These are phyloP conservation scores for Cyclopterus lumpus DNA, from an alignment of 2,797 vertebrate genomes.

Conservation along the genomic window DNA sequence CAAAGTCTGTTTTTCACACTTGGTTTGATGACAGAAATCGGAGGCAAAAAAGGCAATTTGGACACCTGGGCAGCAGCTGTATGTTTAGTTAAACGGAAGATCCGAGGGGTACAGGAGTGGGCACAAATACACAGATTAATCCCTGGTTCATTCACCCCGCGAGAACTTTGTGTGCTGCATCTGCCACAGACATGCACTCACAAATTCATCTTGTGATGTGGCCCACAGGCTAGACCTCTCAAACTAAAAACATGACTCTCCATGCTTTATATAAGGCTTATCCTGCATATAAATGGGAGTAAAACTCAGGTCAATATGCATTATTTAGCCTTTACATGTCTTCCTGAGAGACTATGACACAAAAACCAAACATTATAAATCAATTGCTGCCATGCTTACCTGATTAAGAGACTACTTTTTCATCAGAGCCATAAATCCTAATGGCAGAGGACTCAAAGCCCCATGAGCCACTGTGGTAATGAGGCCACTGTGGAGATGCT, in stretches of 20 bases:
- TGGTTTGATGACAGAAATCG: conserved; percentile 51
- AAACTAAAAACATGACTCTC: conserved; percentile 7
- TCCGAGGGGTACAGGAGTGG: conserved; percentile 38
- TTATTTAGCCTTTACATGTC: conserved; percentile 20
- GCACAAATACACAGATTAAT: conserved; percentile 58
- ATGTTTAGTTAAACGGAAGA: conserved; percentile 48
- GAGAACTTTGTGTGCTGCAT: conserved; percentile 32
- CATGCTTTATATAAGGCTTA: background rate
- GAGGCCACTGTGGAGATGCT: conserved; percentile 58
- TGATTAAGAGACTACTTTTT: conserved; percentile 61
- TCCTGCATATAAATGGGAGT: conserved; percentile 1
- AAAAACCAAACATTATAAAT: conserved; percentile 29
- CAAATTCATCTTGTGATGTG: conserved; percentile 27
- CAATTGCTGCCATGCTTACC: conserved; percentile 62
- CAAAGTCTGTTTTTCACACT: conserved; percentile 56
- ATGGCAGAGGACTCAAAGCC: conserved; percentile 55
- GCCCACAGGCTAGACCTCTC: conserved; percentile 29
- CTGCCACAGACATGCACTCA: conserved; percentile 43
- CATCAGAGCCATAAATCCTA: conserved; percentile 70
- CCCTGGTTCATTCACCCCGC: conserved; percentile 62
- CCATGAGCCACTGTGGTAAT: conserved; percentile 62
- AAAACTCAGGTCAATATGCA: background rate
- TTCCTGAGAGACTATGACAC: background rate
- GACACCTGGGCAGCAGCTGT: conserved; percentile 58
- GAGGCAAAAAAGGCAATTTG: conserved; percentile 42